Percentiles rank a stretch among this genome's conserved stretches.
Conservation (phyloP, 2,888 invertebrate genomes). For the Drosophila paucipuncta region DNA sequence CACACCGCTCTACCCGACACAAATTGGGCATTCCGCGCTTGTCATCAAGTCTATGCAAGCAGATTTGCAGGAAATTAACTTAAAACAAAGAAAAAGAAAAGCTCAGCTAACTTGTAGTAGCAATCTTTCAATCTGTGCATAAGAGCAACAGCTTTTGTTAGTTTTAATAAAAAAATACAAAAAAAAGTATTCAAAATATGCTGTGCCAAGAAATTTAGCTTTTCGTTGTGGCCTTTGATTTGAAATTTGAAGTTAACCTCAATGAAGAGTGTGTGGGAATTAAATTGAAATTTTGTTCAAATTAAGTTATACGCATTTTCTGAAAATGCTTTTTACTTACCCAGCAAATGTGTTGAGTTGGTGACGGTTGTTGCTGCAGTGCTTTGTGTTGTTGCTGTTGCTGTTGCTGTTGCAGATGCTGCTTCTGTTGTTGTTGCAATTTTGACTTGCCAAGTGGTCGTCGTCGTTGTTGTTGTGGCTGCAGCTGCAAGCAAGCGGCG, state of each 20-base stretch:
- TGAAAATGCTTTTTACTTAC: constrained; percentile 46
- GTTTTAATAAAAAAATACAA: too few relatives aligned
- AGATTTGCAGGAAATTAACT: neutral
- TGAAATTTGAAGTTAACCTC: constrained; percentile 25
- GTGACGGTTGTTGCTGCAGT: constrained; percentile 24
- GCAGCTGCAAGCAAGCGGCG: constrained; percentile 66
- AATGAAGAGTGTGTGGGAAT: constrained; percentile 46
- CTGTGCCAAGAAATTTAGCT: neutral
- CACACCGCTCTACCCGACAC: constrained; percentile 24
- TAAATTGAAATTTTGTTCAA: constrained; percentile 26
- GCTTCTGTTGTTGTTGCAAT: constrained; percentile 30
- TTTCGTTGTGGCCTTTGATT: constrained; percentile 13
- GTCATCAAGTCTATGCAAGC: neutral
- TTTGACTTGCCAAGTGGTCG: constrained; percentile 41
- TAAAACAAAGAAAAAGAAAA: neutral
- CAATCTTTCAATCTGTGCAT: neutral
- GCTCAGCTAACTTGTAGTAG: neutral
- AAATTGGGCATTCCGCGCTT: neutral
- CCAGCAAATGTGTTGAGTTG: constrained; percentile 50
- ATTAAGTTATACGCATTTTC: neutral
- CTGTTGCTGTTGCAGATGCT: constrained; percentile 30
- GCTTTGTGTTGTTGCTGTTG: constrained; percentile 20
- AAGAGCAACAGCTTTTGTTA: too few relatives aligned
- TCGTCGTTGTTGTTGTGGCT: constrained; percentile 50
- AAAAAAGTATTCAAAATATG: constrained; percentile 26